Evolutionary conservation across 2,797 vertebrate species (phyloP), one percentile per base, ranked within the genome.

Genomic region (Cyprinella venusta): DNA sequence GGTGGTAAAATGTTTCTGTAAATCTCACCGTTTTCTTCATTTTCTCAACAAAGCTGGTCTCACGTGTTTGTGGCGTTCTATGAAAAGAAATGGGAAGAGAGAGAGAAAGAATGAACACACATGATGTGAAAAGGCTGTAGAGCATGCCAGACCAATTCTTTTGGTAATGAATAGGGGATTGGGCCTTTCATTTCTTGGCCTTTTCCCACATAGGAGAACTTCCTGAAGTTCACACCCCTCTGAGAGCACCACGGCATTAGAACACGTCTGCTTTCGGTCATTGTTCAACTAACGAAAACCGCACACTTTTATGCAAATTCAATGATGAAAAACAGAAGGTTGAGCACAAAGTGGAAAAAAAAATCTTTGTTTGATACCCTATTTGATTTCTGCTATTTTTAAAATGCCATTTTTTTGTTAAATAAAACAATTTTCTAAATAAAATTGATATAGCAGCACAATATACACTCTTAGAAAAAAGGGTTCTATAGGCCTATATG

Each of bases 41-140:
- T 92, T 97, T 97, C 84, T 96, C 96, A 48, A 97, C 94, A 72
- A 97, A 97, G 90, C 95, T 96, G 88, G 92, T 94, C n/a, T 96
- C 95, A 76, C 91, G 93, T 50, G 84, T 75, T 83, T 78, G 86
- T 0, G 92, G 83, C 68, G 91, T 48, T 78, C 48, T 70, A 88
- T 94, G 95, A 87, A 94, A 92, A 82, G 91, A 85, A 91, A 18
- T 21, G 21, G 88, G 19, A 68, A 54, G 13, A 61, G 24, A 75
- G 86, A 88, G 56, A 94, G 92, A 83, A 91, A 84, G 91, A 26
- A 24, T 56, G 87, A 67, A 45, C 54, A 72, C 38, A 42, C 24
- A 40, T 52, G 80, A 40, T 52, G 80, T 81, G 24, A 82, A 82
- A 79, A 52, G 18, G 38, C 15, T 10, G 45, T 75, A 33, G 45